phyloP scores from a whole-genome alignment of 2,888 invertebrate genomes.

The Dioctria linearis region DNA sequence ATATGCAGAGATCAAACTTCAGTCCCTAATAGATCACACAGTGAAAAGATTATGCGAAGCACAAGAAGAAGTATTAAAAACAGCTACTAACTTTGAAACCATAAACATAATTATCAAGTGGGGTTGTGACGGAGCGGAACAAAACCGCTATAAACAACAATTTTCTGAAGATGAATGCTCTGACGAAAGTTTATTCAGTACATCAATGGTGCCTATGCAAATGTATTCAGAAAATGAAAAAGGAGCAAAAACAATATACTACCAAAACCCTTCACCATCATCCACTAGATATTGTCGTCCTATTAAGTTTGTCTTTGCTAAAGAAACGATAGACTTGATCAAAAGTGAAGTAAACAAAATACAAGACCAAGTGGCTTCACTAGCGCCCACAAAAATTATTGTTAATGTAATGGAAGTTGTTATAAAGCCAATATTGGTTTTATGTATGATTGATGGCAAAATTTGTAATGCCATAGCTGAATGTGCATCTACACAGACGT shows the following conservation, averaged over 20 bases:
- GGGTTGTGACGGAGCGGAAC: background rate
- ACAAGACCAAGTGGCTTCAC: background rate
- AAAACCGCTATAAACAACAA: background rate
- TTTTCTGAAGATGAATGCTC: slow-evolving; percentile 15
- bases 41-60: slow-evolving; percentile 5
- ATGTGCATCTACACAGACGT: too few species aligned
- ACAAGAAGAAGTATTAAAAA: background rate
- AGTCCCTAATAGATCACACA: slow-evolving; percentile 19
- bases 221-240: background rate
- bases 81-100: background rate
- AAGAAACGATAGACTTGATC: background rate
- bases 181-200: slow-evolving; percentile 19
- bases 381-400: background rate
- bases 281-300: slow-evolving; percentile 20
- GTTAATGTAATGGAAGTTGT: background rate
- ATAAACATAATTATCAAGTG: slow-evolving; percentile 22
- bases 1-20: background rate
- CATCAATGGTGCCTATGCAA: slow-evolving; percentile 9
- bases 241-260: background rate
- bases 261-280: slow-evolving; percentile 7
- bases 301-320: slow-evolving; percentile 17
- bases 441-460: too few species aligned
- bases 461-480: too few species aligned
- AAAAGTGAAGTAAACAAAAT: slow-evolving; percentile 1
- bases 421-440: too few species aligned